These are phyloP conservation scores for Catharus fuscescens DNA, from an alignment of 2,113 vertebrate genomes.

Conservation along the genomic window DNA sequence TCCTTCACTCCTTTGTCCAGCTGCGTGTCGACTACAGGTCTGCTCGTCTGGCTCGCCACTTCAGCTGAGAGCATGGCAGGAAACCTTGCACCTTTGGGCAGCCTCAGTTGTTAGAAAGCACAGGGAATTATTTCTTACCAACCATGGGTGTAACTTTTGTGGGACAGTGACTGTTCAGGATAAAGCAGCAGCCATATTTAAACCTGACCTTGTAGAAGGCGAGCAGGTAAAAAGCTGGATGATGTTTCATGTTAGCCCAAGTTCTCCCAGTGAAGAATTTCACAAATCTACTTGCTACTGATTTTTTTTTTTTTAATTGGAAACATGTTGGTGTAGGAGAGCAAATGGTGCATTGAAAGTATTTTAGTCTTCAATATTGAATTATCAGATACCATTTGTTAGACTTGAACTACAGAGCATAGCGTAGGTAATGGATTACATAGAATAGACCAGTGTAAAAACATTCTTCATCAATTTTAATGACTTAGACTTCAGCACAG, in stretches of 20 bases:
- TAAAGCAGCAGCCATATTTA: slow-evolving; percentile 71
- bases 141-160: slow-evolving; percentile 52
- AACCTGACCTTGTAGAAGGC: not conserved
- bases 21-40: slow-evolving; percentile 95
- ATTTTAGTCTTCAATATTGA: slow-evolving; percentile 50
- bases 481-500: slow-evolving; percentile 62
- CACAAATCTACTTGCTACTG: slow-evolving; percentile 37
- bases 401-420: slow-evolving; percentile 57
- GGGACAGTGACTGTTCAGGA: slow-evolving; percentile 54
- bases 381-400: slow-evolving; percentile 49
- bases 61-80: slow-evolving; percentile 83
- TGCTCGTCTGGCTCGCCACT: slow-evolving; percentile 93
- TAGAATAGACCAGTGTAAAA: slow-evolving; percentile 63
- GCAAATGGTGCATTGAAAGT: slow-evolving; percentile 48
- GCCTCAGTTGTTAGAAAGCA: slow-evolving; percentile 60
- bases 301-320: not conserved
- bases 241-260: slow-evolving; percentile 28
- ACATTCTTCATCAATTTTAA: slow-evolving; percentile 59
- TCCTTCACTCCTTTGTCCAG: slow-evolving; percentile 97
- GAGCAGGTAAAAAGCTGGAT: slow-evolving; percentile 37
- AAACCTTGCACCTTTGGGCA: not conserved
- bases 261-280: slow-evolving; percentile 41
- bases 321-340: slow-evolving; percentile 20
- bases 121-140: slow-evolving; percentile 62
- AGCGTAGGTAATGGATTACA: slow-evolving; percentile 68